Conservation (phyloP, 2,888 invertebrate species). For the Hartigia nigra region DNA sequence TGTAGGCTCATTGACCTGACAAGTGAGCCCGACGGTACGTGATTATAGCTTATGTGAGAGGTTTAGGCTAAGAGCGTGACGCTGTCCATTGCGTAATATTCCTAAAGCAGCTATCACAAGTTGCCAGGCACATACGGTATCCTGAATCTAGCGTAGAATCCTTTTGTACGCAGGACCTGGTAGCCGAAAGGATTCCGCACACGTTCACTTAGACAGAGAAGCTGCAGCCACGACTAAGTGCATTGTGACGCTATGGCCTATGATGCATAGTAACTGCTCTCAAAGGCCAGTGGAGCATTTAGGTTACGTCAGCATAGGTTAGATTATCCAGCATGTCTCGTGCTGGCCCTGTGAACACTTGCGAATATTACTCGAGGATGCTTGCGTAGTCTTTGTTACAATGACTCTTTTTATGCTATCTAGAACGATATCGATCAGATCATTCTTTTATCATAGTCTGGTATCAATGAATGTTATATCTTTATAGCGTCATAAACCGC, state of each 20-base stretch:
- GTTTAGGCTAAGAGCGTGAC: constrained; percentile 37
- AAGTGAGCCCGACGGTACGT: background rate
- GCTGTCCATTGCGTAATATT: constrained; percentile 27
- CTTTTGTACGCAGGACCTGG: constrained; percentile 24
- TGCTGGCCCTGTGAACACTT: background rate
- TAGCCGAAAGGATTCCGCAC: constrained; percentile 46
- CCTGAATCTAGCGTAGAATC: background rate
- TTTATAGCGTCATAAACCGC: background rate
- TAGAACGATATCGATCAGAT: background rate
- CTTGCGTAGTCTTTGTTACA: background rate
- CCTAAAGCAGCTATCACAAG: constrained; percentile 10
- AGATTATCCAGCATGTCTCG: constrained; percentile 17
- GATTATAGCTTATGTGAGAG: constrained; percentile 32
- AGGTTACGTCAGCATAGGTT: constrained; percentile 37
- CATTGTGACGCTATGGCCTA: constrained; percentile 29
- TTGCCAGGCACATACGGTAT: background rate
- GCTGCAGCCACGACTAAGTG: constrained; percentile 29
- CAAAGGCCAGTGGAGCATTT: constrained; percentile 38
- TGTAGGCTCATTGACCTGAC: background rate
- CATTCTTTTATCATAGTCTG: background rate
- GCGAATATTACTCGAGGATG: background rate
- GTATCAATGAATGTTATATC: background rate
- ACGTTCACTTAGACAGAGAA: constrained; percentile 39
- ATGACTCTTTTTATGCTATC: background rate
- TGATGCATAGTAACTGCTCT: constrained; percentile 20